phyloP scores from a whole-genome alignment of 2,113 vertebrate genomes.

The Trinectes maculatus region DNA sequence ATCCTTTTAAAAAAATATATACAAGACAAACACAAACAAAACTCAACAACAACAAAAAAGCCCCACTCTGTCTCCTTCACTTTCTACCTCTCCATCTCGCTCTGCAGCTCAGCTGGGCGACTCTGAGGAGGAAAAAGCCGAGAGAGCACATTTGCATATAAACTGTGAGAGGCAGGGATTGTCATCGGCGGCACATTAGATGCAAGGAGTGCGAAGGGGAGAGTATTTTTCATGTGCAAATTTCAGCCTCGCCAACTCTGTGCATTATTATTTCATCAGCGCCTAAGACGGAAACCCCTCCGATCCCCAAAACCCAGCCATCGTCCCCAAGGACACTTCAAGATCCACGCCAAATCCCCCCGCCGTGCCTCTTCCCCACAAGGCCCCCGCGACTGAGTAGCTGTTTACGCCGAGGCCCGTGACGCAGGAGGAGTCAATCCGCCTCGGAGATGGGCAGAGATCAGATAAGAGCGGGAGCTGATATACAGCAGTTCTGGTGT shows the following conservation, averaged over 20 bases:
- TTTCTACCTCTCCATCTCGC: constrained; percentile 50
- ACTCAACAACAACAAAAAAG: constrained; percentile 82
- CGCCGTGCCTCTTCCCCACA: constrained; percentile 54
- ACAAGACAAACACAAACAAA: constrained; percentile 83
- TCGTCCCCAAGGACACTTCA: constrained; percentile 73
- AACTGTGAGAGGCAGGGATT: constrained; percentile 80
- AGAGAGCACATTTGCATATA: constrained; percentile 80
- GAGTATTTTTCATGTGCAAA: constrained; percentile 86
- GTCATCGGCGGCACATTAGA: constrained; percentile 78
- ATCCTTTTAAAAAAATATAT: constrained; percentile 80
- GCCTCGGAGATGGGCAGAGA: constrained; percentile 53
- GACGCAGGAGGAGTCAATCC: constrained; percentile 59
- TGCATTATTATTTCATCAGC: constrained; percentile 85
- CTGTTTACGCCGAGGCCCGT: constrained; percentile 73
- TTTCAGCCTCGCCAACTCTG: constrained; percentile 77
- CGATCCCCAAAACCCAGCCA: constrained; percentile 60
- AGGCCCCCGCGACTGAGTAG: constrained; percentile 63
- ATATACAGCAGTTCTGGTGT: constrained; percentile 68
- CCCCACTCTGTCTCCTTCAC: constrained; percentile 66
- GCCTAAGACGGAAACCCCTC: constrained; percentile 64
- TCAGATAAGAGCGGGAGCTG: constrained; percentile 61
- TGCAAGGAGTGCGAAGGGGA: constrained; percentile 61
- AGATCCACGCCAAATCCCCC: constrained; percentile 75
- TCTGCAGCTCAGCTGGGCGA: constrained; percentile 48
- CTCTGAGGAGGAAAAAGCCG: constrained; percentile 75